Percentiles rank a stretch among this genome's conserved stretches.
Evolutionary conservation across 2,888 invertebrate genomes (phyloP).

Genomic region (Ormyrus thymus): DNA sequence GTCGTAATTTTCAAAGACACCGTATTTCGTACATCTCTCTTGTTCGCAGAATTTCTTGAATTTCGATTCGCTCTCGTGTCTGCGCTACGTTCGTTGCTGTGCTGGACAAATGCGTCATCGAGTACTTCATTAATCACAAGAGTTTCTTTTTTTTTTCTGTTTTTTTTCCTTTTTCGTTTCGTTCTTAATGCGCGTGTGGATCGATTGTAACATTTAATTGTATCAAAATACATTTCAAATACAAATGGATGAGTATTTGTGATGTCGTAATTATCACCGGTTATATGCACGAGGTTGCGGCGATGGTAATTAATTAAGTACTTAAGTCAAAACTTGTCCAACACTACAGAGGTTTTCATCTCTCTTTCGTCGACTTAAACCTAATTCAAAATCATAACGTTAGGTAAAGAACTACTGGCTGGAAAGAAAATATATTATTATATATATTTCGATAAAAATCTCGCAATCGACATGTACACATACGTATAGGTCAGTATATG

Average conservation of each 20-base stretch:
- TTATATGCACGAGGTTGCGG: slow-evolving; percentile 1
- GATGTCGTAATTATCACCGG: slow-evolving; percentile 11
- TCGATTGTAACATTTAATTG: slow-evolving; percentile 40
- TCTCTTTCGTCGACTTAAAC: not conserved
- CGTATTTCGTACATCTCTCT: too few species aligned
- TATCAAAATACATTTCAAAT: slow-evolving; percentile 49
- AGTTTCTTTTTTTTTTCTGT: not conserved
- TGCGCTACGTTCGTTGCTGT: slow-evolving; percentile 24
- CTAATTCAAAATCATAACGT: slow-evolving; percentile 33
- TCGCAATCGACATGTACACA: slow-evolving; percentile 31
- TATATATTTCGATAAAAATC: slow-evolving; percentile 39
- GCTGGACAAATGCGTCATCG: slow-evolving; percentile 36
- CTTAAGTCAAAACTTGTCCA: slow-evolving; percentile 40
- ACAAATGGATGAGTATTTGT: slow-evolving; percentile 33
- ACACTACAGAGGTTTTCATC: not conserved
- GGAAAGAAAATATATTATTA: slow-evolving; percentile 24
- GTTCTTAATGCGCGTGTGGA: not conserved
- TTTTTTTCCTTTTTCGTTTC: not conserved
- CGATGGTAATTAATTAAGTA: slow-evolving; percentile 45
- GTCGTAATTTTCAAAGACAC: not conserved
- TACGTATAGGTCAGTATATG: slow-evolving; percentile 1
- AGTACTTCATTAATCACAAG: slow-evolving; percentile 45
- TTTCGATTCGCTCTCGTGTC: slow-evolving; percentile 24
- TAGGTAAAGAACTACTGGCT: slow-evolving; percentile 23
- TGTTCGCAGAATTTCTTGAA: not conserved